A percentile compares a stretch with the other conserved stretches of the same genome.
phyloP scores from a whole-genome alignment of 2,888 invertebrate species.

The Drosophila ustulata region DNA sequence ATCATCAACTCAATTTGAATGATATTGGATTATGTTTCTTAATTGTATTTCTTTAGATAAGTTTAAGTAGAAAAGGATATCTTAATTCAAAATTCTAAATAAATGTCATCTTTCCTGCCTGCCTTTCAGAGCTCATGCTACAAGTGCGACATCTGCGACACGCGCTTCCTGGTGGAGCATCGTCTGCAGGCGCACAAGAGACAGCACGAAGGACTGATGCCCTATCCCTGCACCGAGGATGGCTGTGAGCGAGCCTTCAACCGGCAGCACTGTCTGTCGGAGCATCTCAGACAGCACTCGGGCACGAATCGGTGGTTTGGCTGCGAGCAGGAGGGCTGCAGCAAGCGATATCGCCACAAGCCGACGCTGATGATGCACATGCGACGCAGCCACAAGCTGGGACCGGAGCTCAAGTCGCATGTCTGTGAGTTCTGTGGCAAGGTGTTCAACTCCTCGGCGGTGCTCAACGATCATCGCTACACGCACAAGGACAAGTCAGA shows the following conservation, averaged over 20 bases:
- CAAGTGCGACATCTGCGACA: slow-evolving; percentile 67
- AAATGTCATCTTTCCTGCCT: too few species aligned
- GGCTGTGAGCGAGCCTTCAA: slow-evolving; percentile 71
- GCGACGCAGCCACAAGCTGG: slow-evolving; percentile 70
- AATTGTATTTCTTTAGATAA: too few species aligned
- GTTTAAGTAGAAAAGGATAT: too few species aligned
- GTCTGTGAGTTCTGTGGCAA: slow-evolving; percentile 82
- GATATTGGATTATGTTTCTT: too few species aligned
- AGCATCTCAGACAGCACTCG: slow-evolving; percentile 72
- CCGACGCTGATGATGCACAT: slow-evolving; percentile 73
- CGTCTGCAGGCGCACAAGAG: slow-evolving; percentile 70
- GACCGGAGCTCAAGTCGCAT: slow-evolving; percentile 71
- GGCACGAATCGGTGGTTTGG: slow-evolving; percentile 48
- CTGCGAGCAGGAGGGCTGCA: slow-evolving; percentile 69
- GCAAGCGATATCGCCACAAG: slow-evolving; percentile 73
- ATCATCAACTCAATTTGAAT: not conserved
- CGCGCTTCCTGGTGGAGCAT: slow-evolving; percentile 58
- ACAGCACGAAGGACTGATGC: slow-evolving; percentile 69
- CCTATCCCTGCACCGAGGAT: slow-evolving; percentile 69
- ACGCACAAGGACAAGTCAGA: slow-evolving; percentile 75
- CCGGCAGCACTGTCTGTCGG: slow-evolving; percentile 56
- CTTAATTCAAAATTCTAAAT: too few species aligned
- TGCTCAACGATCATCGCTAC: slow-evolving; percentile 76
- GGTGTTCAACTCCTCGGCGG: slow-evolving; percentile 69
- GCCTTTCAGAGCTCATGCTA: slow-evolving; percentile 4